Evolutionary conservation across 2,888 invertebrate species (phyloP).

Genomic region (Dendrolimus houi): DNA sequence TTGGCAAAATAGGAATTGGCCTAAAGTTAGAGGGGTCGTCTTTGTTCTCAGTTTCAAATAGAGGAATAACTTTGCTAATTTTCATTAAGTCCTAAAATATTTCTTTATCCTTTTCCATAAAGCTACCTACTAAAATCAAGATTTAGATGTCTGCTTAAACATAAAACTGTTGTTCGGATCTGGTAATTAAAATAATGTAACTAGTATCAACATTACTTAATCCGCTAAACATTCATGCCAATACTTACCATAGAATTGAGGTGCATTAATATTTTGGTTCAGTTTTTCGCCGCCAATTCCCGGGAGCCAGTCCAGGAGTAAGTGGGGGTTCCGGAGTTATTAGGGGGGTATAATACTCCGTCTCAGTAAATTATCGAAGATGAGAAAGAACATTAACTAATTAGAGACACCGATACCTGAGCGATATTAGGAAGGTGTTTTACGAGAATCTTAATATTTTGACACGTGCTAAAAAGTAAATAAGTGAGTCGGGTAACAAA

Average conservation of each 20-base stretch:
- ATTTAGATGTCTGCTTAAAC: too few relatives aligned
- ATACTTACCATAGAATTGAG: slow-evolving; percentile 58
- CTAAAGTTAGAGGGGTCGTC: too few relatives aligned
- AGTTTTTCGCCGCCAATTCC: slow-evolving; percentile 74
- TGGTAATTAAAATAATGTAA: too few relatives aligned
- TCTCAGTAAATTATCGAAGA: slow-evolving; percentile 74
- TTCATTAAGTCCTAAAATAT: too few relatives aligned
- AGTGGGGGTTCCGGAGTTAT: slow-evolving; percentile 32
- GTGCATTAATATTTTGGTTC: slow-evolving; percentile 74
- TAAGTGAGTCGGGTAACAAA: too few relatives aligned
- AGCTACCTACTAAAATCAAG: too few relatives aligned
- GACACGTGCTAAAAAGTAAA: too few relatives aligned
- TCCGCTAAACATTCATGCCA: slow-evolving; percentile 34
- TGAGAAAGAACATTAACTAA: slow-evolving; percentile 73
- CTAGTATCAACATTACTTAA: slow-evolving; percentile 32
- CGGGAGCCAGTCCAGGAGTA: slow-evolving; percentile 35
- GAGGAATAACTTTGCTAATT: too few relatives aligned
- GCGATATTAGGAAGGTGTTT: slow-evolving; percentile 13
- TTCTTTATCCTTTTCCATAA: too few relatives aligned
- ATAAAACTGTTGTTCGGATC: too few relatives aligned
- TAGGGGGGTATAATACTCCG: slow-evolving; percentile 49
- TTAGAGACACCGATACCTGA: slow-evolving; percentile 66
- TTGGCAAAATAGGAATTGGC: too few relatives aligned
- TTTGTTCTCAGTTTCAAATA: too few relatives aligned
- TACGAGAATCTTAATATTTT: not conserved